phyloP scores from a whole-genome alignment of 2,797 vertebrate genomes.

The Cuculus canorus region DNA sequence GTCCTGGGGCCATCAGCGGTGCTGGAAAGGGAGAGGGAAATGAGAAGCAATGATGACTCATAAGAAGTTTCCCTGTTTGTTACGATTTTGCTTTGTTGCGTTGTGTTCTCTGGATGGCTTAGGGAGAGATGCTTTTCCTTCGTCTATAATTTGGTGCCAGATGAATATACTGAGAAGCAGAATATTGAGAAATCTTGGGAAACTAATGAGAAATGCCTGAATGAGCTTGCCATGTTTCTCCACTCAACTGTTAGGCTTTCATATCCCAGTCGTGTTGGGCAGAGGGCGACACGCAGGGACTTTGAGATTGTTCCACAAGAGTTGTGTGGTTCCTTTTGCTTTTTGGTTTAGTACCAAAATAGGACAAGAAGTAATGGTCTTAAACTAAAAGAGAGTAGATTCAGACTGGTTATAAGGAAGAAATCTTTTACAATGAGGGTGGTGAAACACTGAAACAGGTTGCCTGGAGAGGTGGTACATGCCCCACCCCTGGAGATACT shows the following conservation, averaged over 20 bases:
- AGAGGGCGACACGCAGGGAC: background rate
- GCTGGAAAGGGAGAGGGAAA: background rate
- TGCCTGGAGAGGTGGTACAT: background rate
- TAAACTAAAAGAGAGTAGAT: background rate
- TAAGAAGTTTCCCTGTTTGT: slow-evolving; percentile 8
- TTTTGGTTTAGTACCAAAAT: background rate
- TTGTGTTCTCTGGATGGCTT: slow-evolving; percentile 18
- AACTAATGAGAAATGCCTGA: slow-evolving; percentile 21
- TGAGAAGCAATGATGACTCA: slow-evolving; percentile 9
- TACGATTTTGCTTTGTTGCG: background rate
- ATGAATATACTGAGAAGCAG: slow-evolving; percentile 18
- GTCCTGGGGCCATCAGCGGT: background rate
- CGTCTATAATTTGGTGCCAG: slow-evolving; percentile 8
- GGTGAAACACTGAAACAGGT: background rate
- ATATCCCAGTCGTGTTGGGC: background rate
- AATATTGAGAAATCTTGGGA: background rate
- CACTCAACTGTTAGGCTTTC: background rate
- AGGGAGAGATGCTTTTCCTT: background rate
- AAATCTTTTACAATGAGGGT: background rate
- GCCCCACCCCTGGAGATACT: background rate
- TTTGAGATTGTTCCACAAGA: background rate
- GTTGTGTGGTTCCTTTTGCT: background rate
- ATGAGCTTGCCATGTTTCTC: background rate
- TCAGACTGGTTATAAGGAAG: background rate
- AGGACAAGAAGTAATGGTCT: background rate